Conservation (phyloP, 2,888 invertebrate genomes). For the Clusia tigrina region DNA sequence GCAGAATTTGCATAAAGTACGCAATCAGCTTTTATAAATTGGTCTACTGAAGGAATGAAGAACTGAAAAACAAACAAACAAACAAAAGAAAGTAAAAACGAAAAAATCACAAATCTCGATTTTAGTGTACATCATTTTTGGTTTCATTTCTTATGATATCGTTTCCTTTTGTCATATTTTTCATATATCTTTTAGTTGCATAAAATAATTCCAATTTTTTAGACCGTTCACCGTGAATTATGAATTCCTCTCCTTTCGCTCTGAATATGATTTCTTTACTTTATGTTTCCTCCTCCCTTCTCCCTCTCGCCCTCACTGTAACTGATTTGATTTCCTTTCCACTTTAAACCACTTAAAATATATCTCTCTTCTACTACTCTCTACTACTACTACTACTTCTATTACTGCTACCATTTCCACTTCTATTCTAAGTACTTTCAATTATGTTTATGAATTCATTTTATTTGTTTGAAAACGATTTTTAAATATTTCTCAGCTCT, state of each 20-base stretch:
- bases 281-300: neutral
- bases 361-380: too few relatives aligned
- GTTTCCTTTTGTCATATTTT: constrained; percentile 13
- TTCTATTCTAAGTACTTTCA: too few relatives aligned
- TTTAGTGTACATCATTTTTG: neutral
- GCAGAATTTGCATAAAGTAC: constrained; percentile 7
- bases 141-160: neutral
- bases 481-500: constrained; percentile 18
- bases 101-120: too few relatives aligned
- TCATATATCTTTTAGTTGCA: constrained; percentile 26
- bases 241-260: constrained; percentile 9
- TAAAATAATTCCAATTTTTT: constrained; percentile 18
- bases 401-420: too few relatives aligned
- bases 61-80: neutral
- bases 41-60: too few relatives aligned
- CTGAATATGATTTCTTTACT: constrained; percentile 2
- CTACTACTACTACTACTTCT: constrained; percentile 3
- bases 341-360: too few relatives aligned
- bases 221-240: too few relatives aligned
- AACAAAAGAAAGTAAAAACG: neutral
- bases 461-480: neutral
- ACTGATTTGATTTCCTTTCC: too few relatives aligned
- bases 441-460: constrained; percentile 10
- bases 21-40: constrained; percentile 4
- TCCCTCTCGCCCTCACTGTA: neutral